Evolutionary conservation across 30 jellyfish, hydroid and myxozoan genomes (phyloP), one percentile per base, ranked within the genome.

Genomic region (Turritopsis dohrnii): DNA sequence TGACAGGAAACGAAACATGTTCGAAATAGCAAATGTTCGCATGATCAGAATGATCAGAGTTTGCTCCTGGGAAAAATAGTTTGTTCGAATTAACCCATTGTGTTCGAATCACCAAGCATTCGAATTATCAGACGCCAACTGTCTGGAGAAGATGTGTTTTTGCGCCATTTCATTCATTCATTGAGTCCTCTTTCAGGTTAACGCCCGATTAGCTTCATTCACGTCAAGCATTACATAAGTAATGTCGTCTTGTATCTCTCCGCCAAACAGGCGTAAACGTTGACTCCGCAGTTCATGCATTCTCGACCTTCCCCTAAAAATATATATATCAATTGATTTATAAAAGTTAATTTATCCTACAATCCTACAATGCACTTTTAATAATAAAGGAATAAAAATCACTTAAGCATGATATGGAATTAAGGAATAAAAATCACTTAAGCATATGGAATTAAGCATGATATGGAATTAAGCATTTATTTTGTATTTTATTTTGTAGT

Each of bases 251-350:
- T 16, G 98, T 92, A 80, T 93, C 98, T 21, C 98, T 88, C 85
- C 98, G 82, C 98, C 98, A 93, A 1, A 93, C 87, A 5, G 98
- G 98, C 27, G 98, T 93, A 81, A 96, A 88, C 13, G 98, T 93
- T 29, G 98, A n/a, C 98, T 22, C 98, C 98, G 72, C 98, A 93
- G 81, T 93, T 93, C 96, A 93, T 93, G 87, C 98, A 93, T 65
- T 93, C 98, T 17, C 98, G 83, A 60, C 93, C 89, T 73, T 93
- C 98, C 25, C 96, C 98, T 93, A 75, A 84, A 88, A 66, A n/a
- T 23, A 30, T n/a, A n/a, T n/a, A 41, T 3, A 41, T 41, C 5
- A 41, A 41, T 41, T 3, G 60, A 41, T 41, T 41, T 41, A 41
- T 41, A 41, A 41, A 41, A 41, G 60, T 41, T 41, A 41, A 41